Percentiles rank a stretch among this genome's conserved stretches.
These are phyloP conservation scores for Eristalis pertinax DNA, from an alignment of 2,888 invertebrate species.

Conservation along the genomic window DNA sequence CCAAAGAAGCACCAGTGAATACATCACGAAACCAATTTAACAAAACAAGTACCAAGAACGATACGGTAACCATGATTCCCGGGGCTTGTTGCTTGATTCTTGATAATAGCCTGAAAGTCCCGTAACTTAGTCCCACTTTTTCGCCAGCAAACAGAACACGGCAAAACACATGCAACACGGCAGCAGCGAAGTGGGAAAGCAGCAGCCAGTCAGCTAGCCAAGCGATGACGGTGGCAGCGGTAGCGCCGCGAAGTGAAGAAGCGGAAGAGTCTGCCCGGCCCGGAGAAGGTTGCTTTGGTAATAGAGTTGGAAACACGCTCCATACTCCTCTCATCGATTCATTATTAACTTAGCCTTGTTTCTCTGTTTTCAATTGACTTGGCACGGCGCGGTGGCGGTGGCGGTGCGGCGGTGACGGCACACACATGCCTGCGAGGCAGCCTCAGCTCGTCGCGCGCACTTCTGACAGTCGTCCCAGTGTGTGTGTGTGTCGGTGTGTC, in stretches of 20 bases:
- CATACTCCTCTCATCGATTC: slow-evolving; percentile 57
- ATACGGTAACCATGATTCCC: slow-evolving; percentile 63
- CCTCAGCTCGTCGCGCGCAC: slow-evolving; percentile 32
- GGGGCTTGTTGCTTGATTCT: slow-evolving; percentile 66
- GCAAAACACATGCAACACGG: slow-evolving; percentile 44
- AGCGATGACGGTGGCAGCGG: not conserved
- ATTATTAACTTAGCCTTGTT: slow-evolving; percentile 69
- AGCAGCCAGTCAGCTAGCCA: not conserved
- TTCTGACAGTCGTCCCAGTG: slow-evolving; percentile 23
- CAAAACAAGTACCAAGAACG: slow-evolving; percentile 63
- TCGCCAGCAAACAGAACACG: slow-evolving; percentile 44
- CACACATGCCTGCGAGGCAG: slow-evolving; percentile 8
- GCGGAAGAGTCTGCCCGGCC: slow-evolving; percentile 29
- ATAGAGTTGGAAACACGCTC: slow-evolving; percentile 47
- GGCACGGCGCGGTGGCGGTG: slow-evolving; percentile 34
- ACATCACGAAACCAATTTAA: slow-evolving; percentile 58
- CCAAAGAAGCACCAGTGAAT: slow-evolving; percentile 12
- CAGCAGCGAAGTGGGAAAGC: slow-evolving; percentile 1
- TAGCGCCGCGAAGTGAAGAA: not conserved
- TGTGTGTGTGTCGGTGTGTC: slow-evolving; percentile 30
- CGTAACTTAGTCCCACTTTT: slow-evolving; percentile 81
- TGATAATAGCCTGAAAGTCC: slow-evolving; percentile 77
- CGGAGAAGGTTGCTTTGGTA: slow-evolving; percentile 9
- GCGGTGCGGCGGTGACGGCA: not conserved
- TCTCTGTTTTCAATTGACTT: slow-evolving; percentile 55